Base-by-base conservation (phyloP, 2,888 invertebrate species). In the Thecocarcelia acutangulata region DNA sequence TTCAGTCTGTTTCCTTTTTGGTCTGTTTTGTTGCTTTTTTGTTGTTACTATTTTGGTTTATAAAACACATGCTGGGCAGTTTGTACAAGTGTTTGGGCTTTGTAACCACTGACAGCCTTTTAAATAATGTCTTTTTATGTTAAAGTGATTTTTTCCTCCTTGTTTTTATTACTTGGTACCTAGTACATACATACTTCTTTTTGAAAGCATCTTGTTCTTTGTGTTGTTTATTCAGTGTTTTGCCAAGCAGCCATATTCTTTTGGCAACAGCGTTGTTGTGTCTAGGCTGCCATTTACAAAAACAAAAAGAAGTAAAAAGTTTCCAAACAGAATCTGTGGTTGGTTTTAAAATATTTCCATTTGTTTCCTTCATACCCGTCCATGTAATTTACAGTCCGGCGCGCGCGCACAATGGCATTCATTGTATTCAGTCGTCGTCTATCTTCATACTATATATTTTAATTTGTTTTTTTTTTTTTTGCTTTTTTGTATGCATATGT, bases 361-460 rank as follows among this genome's bases (percentile, higher is more conserved):
- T 63, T 68, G 11, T 37, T 59, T 24, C n/a, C 13, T 69, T 42
- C 33, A 40, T 52, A 9, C 58, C 48, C 59, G 42, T 69, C 40
- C 78, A 78, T 81, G 77, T 81, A 81, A 81, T 81, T 81, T 73
- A 81, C 77, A 81, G 72, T 54, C 72, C 81, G 81, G 61, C 77
- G 81, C 81, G 54, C 80, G 81, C 81, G 52, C 74, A 78, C 78
- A 72, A 66, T 79, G 66, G 66, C 52, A 21, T 64, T 58, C 48
- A 52, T 48, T 54, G 13, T 21, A 58, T 8, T 19, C 46, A 42
- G 70, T 61, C 37, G 24, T 52, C 52, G 59, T 15, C 21, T 50
- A 28, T 56, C 37, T 8, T 33, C 17, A 12, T 33, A 52, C 24
- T 70, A 24, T 12, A 40, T 24, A 40, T 59, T 40, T 42, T 54